Evolutionary conservation across 1,140 invertebrate species (phyloP), one percentile per base, ranked within the genome.

Genomic region (Apis cerana): DNA sequence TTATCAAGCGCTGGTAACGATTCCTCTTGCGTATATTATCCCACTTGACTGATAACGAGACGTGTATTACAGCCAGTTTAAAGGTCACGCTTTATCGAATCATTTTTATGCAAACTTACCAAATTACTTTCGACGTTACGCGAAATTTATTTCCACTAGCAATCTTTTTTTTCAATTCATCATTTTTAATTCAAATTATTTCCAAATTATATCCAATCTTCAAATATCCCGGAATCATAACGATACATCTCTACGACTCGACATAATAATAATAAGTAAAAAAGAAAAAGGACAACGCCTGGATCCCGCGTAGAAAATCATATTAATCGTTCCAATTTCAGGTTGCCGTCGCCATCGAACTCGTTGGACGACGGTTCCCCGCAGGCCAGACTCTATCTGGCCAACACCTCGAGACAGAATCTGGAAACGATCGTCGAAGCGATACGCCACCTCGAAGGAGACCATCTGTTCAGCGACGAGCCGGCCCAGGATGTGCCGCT

Each of bases 391-490:
- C 91, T 97, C 13, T 97, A 97, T 89, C 92, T 97, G 70, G 96
- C 97, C 27, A 97, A 96, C 88, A 97, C 97, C 52, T 98, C 98
- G 68, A 96, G 98, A 61, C 97, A 99, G 91, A 99, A 99, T 92
- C 94, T 99, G 81, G 98, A 99, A 92, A 99, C 99, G 2, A 99
- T 99, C 83, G 98, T 99, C 13, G 98, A 99, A 92, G 99, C 99
- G 48, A 99, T 99, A 87, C 96, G 98, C 59, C 98, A 99, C 90
- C 94, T 99, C 78, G 99, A 99, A 93, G 98, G 99, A 12, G 98
- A 99, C 92, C 97, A 98, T 92, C 93, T 98, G 87, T 98, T 98
- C 92, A 95, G 95, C 84, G 97, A 97, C 88, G 97, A 97, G 89
- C 94, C 95, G 9, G 95, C 94, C 70, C 95, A 95, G 72, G 97